Conservation (phyloP, 2,888 invertebrate species). For the Synanthedon vespiformis region DNA sequence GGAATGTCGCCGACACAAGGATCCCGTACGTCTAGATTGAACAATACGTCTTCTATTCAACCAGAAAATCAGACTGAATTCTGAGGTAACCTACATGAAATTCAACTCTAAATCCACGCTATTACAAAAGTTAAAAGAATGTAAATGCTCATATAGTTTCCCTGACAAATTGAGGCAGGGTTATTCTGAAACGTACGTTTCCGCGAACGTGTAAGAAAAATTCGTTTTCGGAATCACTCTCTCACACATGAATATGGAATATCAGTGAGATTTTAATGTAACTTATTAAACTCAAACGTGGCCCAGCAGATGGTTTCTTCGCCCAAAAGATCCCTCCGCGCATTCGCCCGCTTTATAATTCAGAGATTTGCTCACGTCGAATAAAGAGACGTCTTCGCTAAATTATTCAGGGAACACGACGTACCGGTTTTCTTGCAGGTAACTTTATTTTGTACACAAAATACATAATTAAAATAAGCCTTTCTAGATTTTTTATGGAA, state of each 20-base stretch:
- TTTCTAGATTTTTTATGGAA: too few relatives aligned
- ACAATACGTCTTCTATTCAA: neutral
- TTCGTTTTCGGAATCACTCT: neutral
- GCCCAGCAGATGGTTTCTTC: slow-evolving; percentile 23
- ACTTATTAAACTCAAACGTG: slow-evolving; percentile 44
- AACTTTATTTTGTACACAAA: neutral
- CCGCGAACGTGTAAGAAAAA: neutral
- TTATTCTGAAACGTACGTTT: neutral
- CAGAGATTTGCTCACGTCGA: slow-evolving; percentile 56
- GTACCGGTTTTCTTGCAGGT: neutral
- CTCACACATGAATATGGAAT: slow-evolving; percentile 47
- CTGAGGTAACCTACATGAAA: too few relatives aligned
- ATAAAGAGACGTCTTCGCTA: slow-evolving; percentile 46
- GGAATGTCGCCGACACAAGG: slow-evolving; percentile 5
- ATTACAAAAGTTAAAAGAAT: too few relatives aligned
- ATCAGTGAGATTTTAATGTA: slow-evolving; percentile 37
- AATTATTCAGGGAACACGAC: slow-evolving; percentile 43
- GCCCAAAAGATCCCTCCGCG: slow-evolving; percentile 12
- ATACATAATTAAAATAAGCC: neutral
- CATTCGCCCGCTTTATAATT: slow-evolving; percentile 53
- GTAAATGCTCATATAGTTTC: too few relatives aligned
- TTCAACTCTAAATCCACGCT: too few relatives aligned
- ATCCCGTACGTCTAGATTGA: neutral
- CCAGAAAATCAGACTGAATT: neutral
- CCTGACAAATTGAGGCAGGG: too few relatives aligned